Evolutionary conservation across 2,797 vertebrate species (phyloP).

Genomic region (Epinephelus awoara): DNA sequence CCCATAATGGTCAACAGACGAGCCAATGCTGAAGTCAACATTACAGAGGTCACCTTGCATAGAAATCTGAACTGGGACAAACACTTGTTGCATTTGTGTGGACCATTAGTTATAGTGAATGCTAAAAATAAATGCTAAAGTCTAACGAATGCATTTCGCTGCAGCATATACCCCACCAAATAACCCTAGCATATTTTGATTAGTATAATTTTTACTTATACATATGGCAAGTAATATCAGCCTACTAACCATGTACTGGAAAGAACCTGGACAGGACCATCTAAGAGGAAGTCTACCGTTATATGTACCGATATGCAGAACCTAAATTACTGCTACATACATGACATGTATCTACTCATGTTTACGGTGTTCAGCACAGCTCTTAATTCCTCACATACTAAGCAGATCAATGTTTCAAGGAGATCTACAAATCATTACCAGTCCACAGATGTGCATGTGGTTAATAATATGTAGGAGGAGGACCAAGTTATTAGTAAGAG

Average conservation of each 20-base stretch:
- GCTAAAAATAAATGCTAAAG: background rate
- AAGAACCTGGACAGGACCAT: background rate
- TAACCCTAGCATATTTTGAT: background rate
- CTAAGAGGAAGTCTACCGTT: background rate
- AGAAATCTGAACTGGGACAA: slow-evolving; percentile 1
- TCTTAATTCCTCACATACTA: background rate
- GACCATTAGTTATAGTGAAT: background rate
- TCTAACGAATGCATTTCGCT: background rate
- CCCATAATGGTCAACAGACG: slow-evolving; percentile 25
- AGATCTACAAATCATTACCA: slow-evolving; percentile 40
- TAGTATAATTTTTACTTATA: background rate
- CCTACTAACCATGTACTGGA: background rate
- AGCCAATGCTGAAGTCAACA: slow-evolving; percentile 38
- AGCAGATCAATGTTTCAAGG: slow-evolving; percentile 31
- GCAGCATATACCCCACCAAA: background rate
- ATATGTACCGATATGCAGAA: background rate
- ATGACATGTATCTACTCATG: background rate
- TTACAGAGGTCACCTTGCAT: slow-evolving; percentile 64
- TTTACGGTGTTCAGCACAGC: slow-evolving; percentile 3
- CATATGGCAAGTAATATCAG: background rate
- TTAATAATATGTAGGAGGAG: slow-evolving; percentile 40
- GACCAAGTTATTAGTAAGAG: background rate
- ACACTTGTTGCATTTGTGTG: background rate
- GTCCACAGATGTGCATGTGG: slow-evolving; percentile 17
- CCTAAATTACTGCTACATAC: background rate